Evolutionary conservation across 2,113 vertebrate species (phyloP), one percentile per base, ranked within the genome.

Genomic region (Ctenodactylus gundi): DNA sequence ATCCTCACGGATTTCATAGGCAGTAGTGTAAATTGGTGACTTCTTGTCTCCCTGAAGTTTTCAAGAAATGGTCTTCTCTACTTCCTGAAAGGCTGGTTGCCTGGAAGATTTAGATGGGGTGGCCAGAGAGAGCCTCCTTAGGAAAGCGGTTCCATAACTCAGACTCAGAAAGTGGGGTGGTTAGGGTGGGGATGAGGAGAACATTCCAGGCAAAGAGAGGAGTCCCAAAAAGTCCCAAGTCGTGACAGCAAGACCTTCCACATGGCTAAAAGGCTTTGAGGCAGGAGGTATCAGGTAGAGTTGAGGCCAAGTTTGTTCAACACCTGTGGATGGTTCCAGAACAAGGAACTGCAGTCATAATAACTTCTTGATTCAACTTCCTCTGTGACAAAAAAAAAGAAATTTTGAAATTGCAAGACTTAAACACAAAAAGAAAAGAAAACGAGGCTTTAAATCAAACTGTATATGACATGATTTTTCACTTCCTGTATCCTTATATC

Each of bases 381-480:
- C 44, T 21, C 44, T 53, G 4, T 44, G 77, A 75, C 13, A 1
- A 70, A 92, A 1, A 51, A 92, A 85, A 58, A 44, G 62, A 87
- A 91, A 73, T 15, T 34, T 73, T 77, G 31, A 82, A 85, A 39
- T n/a, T 13, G 15, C 70, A 68, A 36, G 36, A 39, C 86, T 92
- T 65, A 78, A 55, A 72, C 39, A 75, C 44, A 29, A 95, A 86
- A 57, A 31, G 44, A 91, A 44, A 90, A 39, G 21, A 41, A 65
- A 80, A 67, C 53, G 55, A 70, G 14, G 49, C 77, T 85, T 85
- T 57, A 85, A 88, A 90, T 86, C 55, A 78, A 83, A 93, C 68
- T 83, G 55, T 57, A 60, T 67, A 83, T 41, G 73, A 41, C 62
- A 68, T 14, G 41, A 49, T 76, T 92, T 82, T 86, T 34, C 8